Evolutionary conservation across 2,888 invertebrate species (phyloP), one percentile per base, ranked within the genome.

Genomic region (Celastrina argiolus): DNA sequence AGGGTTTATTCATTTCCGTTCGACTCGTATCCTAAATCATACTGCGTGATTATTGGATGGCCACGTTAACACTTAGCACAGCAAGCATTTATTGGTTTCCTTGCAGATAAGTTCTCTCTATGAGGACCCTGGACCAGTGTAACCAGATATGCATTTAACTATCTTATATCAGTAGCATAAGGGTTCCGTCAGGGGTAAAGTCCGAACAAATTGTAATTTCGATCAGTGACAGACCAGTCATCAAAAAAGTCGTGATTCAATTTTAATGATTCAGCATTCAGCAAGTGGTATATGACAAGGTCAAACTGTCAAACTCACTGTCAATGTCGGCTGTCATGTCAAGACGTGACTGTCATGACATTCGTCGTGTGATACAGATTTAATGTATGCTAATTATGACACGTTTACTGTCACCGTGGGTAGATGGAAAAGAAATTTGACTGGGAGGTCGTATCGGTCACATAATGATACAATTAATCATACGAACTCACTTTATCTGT

Each of bases 221-320:
- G 42, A 42, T 16, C 16, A 16, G 42, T 18, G 45, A 8, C n/a
- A 58, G n/a, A 8, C n/a, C 51, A 51, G 10, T 18, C 59, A 18
- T 59, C 8, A 34, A 34, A 59, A n/a, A 59, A 59, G 16, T 59
- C 59, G 34, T 59, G 34, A 59, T 34, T 31, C 59, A 59, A 12
- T 51, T 42, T 22, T 22, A 51, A 22, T 59, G 59, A 59, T 59
- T 16, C 59, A 59, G 22, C 61, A 59, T 59, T 16, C 59, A 59
- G 22, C 61, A 56, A 28, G 7, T 58, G 58, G 14, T 36, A 1
- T 61, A 22, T 61, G 61, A 39, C 61, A 61, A 36, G 61, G 61
- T 22, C 22, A 14, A 36, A 18, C 61, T 39, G 61, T 61, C 39
- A 36, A 61, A 61, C 36, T 39, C 18, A 61, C 36, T 34, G 16